Percentiles rank a stretch among this genome's conserved stretches.
phyloP scores from a whole-genome alignment of 2,888 invertebrate genomes.

The Conomelus anceps region DNA sequence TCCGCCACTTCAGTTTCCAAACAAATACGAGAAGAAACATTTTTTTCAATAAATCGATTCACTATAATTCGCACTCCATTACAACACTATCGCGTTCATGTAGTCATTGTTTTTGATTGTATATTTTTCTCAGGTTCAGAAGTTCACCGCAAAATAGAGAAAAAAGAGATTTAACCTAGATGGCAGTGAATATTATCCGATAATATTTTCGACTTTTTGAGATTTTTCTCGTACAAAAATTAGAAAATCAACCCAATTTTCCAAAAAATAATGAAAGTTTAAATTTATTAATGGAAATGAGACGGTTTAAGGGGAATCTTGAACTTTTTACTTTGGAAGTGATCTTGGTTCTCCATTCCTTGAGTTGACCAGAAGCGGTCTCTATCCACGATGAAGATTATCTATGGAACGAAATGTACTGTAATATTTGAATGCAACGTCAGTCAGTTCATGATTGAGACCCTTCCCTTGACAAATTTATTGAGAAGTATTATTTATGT shows the following conservation, averaged over 20 bases:
- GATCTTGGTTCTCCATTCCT: too few relatives aligned
- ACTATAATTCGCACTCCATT: slow-evolving; percentile 19
- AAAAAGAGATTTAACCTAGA: slow-evolving; percentile 4
- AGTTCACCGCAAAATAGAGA: slow-evolving; percentile 22
- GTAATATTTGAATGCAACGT: too few relatives aligned
- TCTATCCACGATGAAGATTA: too few relatives aligned
- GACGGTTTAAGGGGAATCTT: too few relatives aligned
- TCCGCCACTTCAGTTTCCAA: not conserved
- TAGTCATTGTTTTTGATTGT: slow-evolving; percentile 34
- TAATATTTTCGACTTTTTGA: not conserved
- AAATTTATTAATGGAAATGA: not conserved
- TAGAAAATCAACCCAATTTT: not conserved
- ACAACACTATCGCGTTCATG: slow-evolving; percentile 28
- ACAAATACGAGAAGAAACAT: not conserved
- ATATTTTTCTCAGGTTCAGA: slow-evolving; percentile 30
- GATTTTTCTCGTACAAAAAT: not conserved
- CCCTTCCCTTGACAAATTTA: too few relatives aligned
- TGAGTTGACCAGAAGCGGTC: too few relatives aligned
- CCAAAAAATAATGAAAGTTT: not conserved
- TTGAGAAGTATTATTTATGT: too few relatives aligned
- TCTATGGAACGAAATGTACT: too few relatives aligned
- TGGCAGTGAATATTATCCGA: not conserved
- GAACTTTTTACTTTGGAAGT: too few relatives aligned
- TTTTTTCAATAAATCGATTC: slow-evolving; percentile 18
- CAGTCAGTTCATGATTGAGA: too few relatives aligned